A percentile compares a stretch with the other conserved stretches of the same genome.
These are phyloP conservation scores for Cheilosia pagana DNA, from an alignment of 2,888 invertebrate species.

Conservation along the genomic window DNA sequence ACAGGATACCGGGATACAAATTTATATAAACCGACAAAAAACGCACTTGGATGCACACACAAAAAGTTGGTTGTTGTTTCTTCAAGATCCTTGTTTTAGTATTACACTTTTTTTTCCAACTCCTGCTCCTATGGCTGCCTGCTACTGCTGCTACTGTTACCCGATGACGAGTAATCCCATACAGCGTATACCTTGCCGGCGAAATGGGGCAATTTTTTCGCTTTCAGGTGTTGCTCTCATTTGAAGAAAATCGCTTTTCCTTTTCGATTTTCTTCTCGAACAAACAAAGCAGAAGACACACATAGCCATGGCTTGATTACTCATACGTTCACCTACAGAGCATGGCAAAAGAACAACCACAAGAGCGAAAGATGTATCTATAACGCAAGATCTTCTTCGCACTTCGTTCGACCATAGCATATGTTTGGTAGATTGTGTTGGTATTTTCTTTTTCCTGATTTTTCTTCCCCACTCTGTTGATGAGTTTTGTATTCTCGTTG, in stretches of 20 bases:
- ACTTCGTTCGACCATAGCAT: conserved; percentile 18
- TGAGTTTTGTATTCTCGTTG: conserved; percentile 1
- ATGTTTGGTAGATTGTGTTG: conserved; percentile 6
- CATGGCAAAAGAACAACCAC: background rate
- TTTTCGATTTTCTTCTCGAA: conserved; percentile 40
- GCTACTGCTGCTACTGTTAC: conserved; percentile 63
- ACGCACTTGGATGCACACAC: conserved; percentile 21
- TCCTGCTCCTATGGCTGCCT: conserved; percentile 67
- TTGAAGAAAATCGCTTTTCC: conserved; percentile 29
- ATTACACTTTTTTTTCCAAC: conserved; percentile 6
- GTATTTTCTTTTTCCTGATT: background rate
- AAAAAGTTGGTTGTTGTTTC: conserved; percentile 5
- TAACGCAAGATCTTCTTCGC: conserved; percentile 43
- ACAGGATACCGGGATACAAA: conserved; percentile 16
- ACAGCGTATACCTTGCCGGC: conserved; percentile 66
- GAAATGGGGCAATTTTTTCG: conserved; percentile 67
- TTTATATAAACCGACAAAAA: conserved; percentile 2
- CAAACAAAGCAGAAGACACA: conserved; percentile 13
- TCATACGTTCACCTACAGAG: conserved; percentile 38
- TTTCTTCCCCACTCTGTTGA: background rate
- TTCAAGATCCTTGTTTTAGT: background rate
- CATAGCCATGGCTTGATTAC: conserved; percentile 48
- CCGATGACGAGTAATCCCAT: conserved; percentile 68
- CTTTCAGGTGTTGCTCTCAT: conserved; percentile 67
- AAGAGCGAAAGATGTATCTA: conserved; percentile 23